Evolutionary conservation across 2,113 vertebrate species (phyloP).

Genomic region (Galeopterus variegatus): DNA sequence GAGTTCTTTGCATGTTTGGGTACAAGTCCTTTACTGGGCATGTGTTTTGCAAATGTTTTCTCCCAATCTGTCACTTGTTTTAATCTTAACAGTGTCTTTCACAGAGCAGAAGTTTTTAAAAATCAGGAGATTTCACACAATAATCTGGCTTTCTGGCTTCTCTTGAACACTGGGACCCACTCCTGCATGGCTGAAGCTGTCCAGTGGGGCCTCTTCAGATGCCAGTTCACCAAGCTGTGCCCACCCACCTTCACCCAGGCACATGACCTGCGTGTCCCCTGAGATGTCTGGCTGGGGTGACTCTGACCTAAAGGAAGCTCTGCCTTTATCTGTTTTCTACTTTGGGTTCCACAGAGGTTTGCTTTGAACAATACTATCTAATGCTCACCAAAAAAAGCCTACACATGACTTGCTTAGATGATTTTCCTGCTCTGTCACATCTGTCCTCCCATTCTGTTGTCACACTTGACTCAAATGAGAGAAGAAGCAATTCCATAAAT

Average conservation of each 20-base stretch:
- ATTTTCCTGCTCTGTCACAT: not conserved
- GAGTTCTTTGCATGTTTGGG: not conserved
- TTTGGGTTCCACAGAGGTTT: not conserved
- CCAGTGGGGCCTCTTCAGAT: not conserved
- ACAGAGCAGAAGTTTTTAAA: not conserved
- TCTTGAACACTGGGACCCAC: not conserved
- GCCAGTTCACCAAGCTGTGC: not conserved
- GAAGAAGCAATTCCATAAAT: not conserved
- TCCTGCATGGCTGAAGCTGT: not conserved
- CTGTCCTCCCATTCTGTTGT: not conserved
- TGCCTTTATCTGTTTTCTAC: not conserved
- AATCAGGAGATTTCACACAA: not conserved
- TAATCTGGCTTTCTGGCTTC: not conserved
- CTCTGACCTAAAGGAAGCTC: not conserved
- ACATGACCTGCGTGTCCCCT: not conserved
- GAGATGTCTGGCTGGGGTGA: not conserved
- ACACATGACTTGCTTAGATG: not conserved
- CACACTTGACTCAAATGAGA: constrained; percentile 10
- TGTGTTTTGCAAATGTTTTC: constrained; percentile 41
- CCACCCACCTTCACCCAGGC: not conserved
- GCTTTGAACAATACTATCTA: constrained; percentile 8
- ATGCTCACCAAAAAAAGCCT: not conserved
- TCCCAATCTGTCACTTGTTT: not conserved
- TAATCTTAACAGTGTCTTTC: not conserved
- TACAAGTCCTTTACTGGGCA: not conserved